These are phyloP conservation scores for Periphyllus acericola DNA, from an alignment of 2,888 invertebrate genomes.

Conservation along the genomic window DNA sequence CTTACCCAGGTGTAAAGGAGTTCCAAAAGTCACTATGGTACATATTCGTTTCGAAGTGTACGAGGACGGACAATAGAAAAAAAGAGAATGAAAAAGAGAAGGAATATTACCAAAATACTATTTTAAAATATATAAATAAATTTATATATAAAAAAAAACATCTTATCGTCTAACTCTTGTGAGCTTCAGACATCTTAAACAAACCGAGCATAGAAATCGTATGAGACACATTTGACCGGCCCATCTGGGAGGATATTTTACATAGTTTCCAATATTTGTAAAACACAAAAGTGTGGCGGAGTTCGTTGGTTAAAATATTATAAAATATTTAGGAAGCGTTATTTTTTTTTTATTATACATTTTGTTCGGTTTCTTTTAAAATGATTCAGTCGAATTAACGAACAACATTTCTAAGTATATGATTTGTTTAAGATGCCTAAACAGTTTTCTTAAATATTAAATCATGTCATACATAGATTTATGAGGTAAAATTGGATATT, in stretches of 20 bases:
- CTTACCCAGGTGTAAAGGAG: slow-evolving; percentile 98
- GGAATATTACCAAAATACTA: slow-evolving; percentile 58
- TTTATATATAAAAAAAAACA: slow-evolving; percentile 62
- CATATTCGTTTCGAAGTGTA: slow-evolving; percentile 60
- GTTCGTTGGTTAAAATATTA: slow-evolving; percentile 42
- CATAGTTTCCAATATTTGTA: background rate
- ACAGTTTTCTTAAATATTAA: slow-evolving; percentile 11
- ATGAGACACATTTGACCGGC: background rate
- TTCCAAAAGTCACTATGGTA: slow-evolving; percentile 94
- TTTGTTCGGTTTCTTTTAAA: background rate
- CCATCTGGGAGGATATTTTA: background rate
- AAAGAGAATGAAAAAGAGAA: slow-evolving; percentile 63
- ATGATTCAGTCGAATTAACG: background rate
- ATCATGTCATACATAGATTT: background rate
- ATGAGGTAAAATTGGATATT: background rate
- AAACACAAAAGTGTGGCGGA: slow-evolving; percentile 31
- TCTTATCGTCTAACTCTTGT: slow-evolving; percentile 41
- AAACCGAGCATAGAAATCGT: slow-evolving; percentile 11
- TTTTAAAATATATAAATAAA: slow-evolving; percentile 62
- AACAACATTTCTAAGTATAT: background rate
- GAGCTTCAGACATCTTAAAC: slow-evolving; percentile 41
- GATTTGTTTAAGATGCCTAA: slow-evolving; percentile 49
- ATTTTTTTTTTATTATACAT: background rate
- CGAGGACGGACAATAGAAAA: slow-evolving; percentile 62
- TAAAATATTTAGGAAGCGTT: background rate